Base-by-base conservation (phyloP, 2,888 invertebrate genomes). In the Augiades crinisus region DNA sequence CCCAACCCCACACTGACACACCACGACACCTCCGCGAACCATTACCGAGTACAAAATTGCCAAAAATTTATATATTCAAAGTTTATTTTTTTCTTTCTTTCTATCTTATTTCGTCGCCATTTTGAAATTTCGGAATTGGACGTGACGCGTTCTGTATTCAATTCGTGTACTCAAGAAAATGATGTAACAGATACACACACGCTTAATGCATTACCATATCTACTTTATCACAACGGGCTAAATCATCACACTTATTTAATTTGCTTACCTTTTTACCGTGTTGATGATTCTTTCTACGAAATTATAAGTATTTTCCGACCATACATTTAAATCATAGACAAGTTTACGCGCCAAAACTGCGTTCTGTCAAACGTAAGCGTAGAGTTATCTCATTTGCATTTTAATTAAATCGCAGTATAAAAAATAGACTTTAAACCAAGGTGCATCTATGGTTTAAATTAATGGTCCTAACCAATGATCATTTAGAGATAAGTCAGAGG, bases 1-100 rank as follows among this genome's bases (percentile, higher is more conserved):
- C n/a, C n/a, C n/a, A n/a, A n/a, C n/a, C n/a, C n/a, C 41, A 46
- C 49, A 37, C 17, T 19, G 21, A 37, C 46, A 56, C 56, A 47
- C 49, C 59, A 54, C 58, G 51, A 62, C 61, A 55, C 63, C 61
- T 62, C 51, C 51, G 65, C 66, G 66, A 61, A 64, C 58, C 78
- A 83, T 84, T 82, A 83, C 81, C 80, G 84, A 89, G 88, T 89
- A 88, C 89, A 89, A 89, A 89, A 86, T 86, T 84, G 87, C 88
- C 89, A 88, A 89, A 88, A 86, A 86, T 51, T 36, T 51, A 50
- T 75, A 72, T 69, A 72, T 65, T 74, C 70, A 66, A 51, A 60
- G 67, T 64, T 63, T 58, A 59, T 66, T 67, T n/a, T n/a, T n/a
- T 68, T 34, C 22, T 67, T 58, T 56, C 59, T 66, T 62, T 36